Conservation (phyloP, 2,113 vertebrate genomes). For the Apteryx owenii region DNA sequence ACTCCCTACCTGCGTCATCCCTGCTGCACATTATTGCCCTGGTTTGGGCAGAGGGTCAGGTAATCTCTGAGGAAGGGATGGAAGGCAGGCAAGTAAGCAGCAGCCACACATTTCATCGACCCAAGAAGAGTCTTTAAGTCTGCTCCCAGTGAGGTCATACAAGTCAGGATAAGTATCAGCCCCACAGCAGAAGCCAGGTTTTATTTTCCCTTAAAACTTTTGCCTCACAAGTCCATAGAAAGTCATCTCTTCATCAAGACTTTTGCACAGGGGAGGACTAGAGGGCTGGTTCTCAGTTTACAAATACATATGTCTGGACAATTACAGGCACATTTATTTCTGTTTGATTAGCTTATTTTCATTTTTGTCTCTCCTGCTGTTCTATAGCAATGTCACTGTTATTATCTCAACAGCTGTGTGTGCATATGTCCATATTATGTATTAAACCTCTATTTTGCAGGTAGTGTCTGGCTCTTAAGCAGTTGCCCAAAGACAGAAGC, state of each 20-base stretch:
- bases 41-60: slow-evolving; percentile 10
- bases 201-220: slow-evolving; percentile 11
- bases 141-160: not conserved
- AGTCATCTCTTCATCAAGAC: not conserved
- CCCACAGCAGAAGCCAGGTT: slow-evolving; percentile 5
- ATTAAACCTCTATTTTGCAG: not conserved
- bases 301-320: not conserved
- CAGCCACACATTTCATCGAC: not conserved
- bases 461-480: not conserved
- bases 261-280: not conserved
- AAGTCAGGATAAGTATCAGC: not conserved
- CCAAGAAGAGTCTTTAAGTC: not conserved
- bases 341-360: not conserved
- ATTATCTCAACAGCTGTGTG: not conserved
- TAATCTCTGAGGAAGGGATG: not conserved
- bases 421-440: rapidly evolving
- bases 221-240: slow-evolving; percentile 32
- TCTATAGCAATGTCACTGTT: not conserved
- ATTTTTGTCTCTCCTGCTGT: not conserved
- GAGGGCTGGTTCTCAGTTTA: not conserved
- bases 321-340: not conserved
- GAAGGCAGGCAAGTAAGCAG: not conserved
- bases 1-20: rapidly evolving
- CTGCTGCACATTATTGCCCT: not conserved
- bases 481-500: not conserved